Base-by-base conservation (phyloP, 2,888 invertebrate species). In the Cheilosia urbana region DNA sequence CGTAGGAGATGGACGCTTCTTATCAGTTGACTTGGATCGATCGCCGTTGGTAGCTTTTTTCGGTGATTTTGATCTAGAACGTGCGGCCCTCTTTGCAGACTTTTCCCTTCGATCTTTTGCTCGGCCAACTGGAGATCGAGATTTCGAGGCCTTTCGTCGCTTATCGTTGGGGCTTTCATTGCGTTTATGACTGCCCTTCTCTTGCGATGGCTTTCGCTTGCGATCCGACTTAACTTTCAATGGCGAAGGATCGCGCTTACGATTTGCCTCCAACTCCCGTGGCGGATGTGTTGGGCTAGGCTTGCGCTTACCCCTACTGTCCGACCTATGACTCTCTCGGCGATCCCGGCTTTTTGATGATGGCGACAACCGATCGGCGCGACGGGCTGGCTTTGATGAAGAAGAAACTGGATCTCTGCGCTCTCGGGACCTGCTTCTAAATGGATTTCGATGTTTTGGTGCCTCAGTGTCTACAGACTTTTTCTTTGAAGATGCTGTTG, bases 391-490 rank as follows among this genome's bases (percentile, higher is more conserved):
- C 55, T 72, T 81, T 0, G 80, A 77, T 45, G 81, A 72, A 15
- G 85, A 85, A 27, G 85, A 81, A 62, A 71, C 34, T 27, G 84
- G 84, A 63, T 85, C 79, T 6, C 87, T 82, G 21, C 90, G 89
- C 71, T 91, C 91, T 4, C 88, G 87, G 3, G 91, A 91, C 7
- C 90, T 90, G 66, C 90, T 88, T 6, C 91, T 91, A 62, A 87
- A 88, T 6, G 89, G 89, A 88, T 90, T 90, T 73, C 82, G 77
- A 75, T 82, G 82, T 78, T 81, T 85, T 17, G 85, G 85, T 34
- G 57, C 63, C 13, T 81, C 81, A 4, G 76, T 13, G 19, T 21
- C 57, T 3, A 68, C 80, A 11, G 45, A 21, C 13, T 81, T 85
- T 63, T 77, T 87, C 7, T 89, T 89, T 4, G 80, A 68, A 7